These are phyloP conservation scores for Poeciliopsis occidentalis DNA, from an alignment of 2,113 vertebrate species.

Conservation along the genomic window DNA sequence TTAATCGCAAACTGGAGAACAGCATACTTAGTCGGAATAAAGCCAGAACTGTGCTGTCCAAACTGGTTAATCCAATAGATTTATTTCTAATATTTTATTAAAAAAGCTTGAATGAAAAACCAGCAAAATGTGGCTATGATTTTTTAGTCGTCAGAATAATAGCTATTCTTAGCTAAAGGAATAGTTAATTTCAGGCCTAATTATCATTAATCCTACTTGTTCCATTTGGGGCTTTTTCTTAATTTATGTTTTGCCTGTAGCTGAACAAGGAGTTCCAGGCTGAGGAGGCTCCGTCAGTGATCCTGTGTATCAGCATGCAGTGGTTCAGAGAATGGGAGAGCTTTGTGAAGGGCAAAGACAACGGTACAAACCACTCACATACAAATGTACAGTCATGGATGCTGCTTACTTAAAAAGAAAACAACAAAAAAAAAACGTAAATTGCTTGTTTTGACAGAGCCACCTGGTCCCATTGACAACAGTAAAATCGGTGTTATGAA, in stretches of 20 bases:
- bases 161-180: no score
- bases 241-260: slow-evolving; percentile 63
- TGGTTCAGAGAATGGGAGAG: slow-evolving; percentile 99
- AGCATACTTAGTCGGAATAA: no score
- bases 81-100: no score
- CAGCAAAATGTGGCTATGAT: no score
- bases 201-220: background rate
- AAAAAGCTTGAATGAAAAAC: no score
- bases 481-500: slow-evolving; percentile 88
- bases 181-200: no score
- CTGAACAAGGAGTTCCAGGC: slow-evolving; percentile 99
- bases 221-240: background rate
- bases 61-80: no score
- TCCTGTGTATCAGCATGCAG: slow-evolving; percentile 98
- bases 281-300: slow-evolving; percentile 91
- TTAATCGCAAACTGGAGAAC: no score
- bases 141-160: no score
- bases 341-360: slow-evolving; percentile 98
- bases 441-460: slow-evolving; percentile 79
- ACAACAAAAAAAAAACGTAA: background rate
- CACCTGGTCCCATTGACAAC: slow-evolving; percentile 93
- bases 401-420: background rate
- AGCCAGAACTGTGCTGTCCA: no score
- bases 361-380: slow-evolving; percentile 75
- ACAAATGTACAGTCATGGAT: background rate